A percentile compares a stretch with the other conserved stretches of the same genome.
phyloP scores from a whole-genome alignment of 2,113 vertebrate species.

The Rhea americana region DNA sequence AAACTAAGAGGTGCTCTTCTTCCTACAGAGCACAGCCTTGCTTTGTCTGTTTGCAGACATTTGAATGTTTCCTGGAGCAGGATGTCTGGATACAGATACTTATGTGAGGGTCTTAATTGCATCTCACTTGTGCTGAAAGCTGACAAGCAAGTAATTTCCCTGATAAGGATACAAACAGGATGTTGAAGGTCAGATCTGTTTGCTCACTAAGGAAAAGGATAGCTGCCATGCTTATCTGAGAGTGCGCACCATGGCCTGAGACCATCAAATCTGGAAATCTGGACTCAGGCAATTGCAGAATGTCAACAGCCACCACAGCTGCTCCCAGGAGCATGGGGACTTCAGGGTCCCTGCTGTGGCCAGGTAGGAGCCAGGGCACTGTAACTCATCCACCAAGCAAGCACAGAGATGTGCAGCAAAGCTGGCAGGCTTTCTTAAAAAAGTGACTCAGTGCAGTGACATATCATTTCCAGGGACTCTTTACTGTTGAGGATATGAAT shows the following conservation, averaged over 20 bases:
- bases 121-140: not conserved
- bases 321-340: not conserved
- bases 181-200: not conserved
- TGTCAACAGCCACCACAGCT: not conserved
- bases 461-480: not conserved
- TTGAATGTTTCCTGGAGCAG: not conserved
- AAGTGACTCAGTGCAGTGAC: not conserved
- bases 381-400: not conserved
- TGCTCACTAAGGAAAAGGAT: not conserved
- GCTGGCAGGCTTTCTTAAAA: not conserved
- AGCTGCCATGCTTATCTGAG: not conserved
- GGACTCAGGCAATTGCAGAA: rapidly evolving
- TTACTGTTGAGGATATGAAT: not conserved
- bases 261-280: not conserved
- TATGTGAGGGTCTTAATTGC: not conserved
- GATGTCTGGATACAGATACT: not conserved
- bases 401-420: not conserved
- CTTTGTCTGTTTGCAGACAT: not conserved
- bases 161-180: not conserved
- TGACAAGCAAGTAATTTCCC: not conserved
- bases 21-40: not conserved
- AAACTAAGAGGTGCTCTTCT: not conserved
- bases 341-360: not conserved
- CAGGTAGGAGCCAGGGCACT: not conserved
- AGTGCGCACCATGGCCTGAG: not conserved